Base-by-base conservation (phyloP, 1,140 invertebrate genomes). In the Matsumurasca onukii region DNA sequence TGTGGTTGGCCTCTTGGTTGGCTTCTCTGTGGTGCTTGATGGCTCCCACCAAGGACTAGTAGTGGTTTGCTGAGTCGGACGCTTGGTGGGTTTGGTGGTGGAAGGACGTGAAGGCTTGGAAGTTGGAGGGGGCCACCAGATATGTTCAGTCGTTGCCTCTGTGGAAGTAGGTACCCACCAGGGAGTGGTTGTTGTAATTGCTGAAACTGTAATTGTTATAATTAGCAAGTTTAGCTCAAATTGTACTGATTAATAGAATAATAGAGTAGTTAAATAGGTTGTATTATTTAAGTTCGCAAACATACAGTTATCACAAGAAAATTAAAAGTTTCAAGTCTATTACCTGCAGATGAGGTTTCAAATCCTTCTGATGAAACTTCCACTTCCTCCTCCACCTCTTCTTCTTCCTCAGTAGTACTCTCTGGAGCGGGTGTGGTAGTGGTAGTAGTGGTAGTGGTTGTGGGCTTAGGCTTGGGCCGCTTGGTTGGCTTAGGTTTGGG, bases 131-230 rank as follows among this genome's bases (percentile, higher is more conserved):
- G 74, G 15, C 81, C 79, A 68, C 78, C 76, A 66, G 70, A 76
- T 57, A 74, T 66, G 76, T 64, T 80, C 81, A 74, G 75, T 81
- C 74, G 61, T 73, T n/a, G n/a, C n/a, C n/a, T n/a, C n/a, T n/a
- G 68, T 67, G 62, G 69, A 73, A 62, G 70, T 67, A 3, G 70
- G 70, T 1, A 69, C 66, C 71, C 71, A 72, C 62, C 66, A 71
- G 25, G 70, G 69, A 20, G 45, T 59, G 15, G 51, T 55, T 25
- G 69, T 61, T 30, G 49, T 20, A 51, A 22, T 20, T 3, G 49
- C 49, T 51, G 49, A 3, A 51, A 51, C n/a, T n/a, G n/a, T n/a
- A n/a, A n/a, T n/a, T n/a, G n/a, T n/a, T n/a, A n/a, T n/a, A n/a
- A n/a, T n/a, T n/a, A n/a, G n/a, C n/a, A n/a, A n/a, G n/a, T n/a